phyloP scores from a whole-genome alignment of 2,113 vertebrate species.

The Sinosuthora webbiana region DNA sequence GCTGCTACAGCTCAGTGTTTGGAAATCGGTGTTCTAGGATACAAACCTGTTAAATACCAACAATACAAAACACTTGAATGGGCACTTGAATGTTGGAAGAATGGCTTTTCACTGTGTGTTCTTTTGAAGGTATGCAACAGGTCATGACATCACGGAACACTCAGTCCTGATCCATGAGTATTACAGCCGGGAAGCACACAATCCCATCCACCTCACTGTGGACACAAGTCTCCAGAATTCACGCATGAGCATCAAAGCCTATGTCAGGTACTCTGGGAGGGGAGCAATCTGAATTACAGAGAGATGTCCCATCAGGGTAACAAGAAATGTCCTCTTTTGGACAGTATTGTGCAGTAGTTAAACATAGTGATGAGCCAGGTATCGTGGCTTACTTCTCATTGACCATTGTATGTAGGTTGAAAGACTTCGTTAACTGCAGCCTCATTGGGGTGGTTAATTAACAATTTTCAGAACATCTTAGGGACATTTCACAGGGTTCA shows the following conservation, averaged over 20 bases:
- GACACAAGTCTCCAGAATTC: slow-evolving; percentile 92
- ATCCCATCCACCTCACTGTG: slow-evolving; percentile 93
- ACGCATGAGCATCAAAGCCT: slow-evolving; percentile 97
- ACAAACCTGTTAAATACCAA: not conserved
- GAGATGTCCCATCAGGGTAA: not conserved
- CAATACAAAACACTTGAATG: not conserved
- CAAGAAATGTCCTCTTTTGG: not conserved
- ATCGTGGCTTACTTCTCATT: not conserved
- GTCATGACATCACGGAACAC: slow-evolving; percentile 97
- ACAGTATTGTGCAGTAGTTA: not conserved
- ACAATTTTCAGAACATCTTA: not conserved
- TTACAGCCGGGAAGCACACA: slow-evolving; percentile 95
- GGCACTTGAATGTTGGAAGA: not conserved
- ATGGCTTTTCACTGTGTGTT: not conserved
- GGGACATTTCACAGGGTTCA: not conserved
- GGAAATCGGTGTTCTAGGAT: not conserved
- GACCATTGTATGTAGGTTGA: not conserved
- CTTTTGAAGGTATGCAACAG: slow-evolving; percentile 90
- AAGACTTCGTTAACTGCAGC: not conserved
- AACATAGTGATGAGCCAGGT: not conserved
- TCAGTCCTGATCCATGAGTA: slow-evolving; percentile 98
- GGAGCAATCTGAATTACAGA: not conserved
- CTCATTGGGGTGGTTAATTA: not conserved
- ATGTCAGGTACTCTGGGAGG: slow-evolving; percentile 83
- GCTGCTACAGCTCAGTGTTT: not conserved